Percentiles rank a stretch among this genome's conserved stretches.
These are phyloP conservation scores for Drosophila sordidapex DNA, from an alignment of 2,888 invertebrate genomes.

Conservation along the genomic window DNA sequence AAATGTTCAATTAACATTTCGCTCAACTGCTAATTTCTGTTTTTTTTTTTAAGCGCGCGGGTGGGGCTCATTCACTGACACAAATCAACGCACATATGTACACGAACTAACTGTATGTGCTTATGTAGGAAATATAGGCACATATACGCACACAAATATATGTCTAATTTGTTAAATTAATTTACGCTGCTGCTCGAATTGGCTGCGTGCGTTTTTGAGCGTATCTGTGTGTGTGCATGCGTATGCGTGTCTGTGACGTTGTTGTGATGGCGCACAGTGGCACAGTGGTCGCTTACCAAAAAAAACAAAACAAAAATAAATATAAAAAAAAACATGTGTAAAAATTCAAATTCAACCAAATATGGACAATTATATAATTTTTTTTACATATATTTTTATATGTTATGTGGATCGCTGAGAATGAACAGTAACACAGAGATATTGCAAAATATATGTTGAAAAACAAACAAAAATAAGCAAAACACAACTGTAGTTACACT, in stretches of 20 bases:
- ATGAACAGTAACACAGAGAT: background rate
- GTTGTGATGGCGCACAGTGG: slow-evolving; percentile 1
- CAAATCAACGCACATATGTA: slow-evolving; percentile 23
- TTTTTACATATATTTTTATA: background rate
- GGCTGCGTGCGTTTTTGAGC: slow-evolving; percentile 6
- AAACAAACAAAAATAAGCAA: background rate
- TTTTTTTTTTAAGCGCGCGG: slow-evolving; percentile 35
- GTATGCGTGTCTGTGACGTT: slow-evolving; percentile 33
- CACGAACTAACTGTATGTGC: background rate
- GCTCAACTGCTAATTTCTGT: slow-evolving; percentile 54
- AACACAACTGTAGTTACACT: background rate
- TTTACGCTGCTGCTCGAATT: slow-evolving; percentile 61
- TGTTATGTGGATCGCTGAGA: background rate
- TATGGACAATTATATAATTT: background rate
- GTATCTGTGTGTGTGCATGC: slow-evolving; percentile 4
- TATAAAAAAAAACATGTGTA: background rate
- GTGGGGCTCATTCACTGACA: slow-evolving; percentile 43
- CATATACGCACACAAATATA: slow-evolving; percentile 1
- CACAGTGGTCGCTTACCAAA: background rate
- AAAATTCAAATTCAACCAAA: background rate
- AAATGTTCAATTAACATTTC: slow-evolving; percentile 61
- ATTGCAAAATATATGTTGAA: background rate
- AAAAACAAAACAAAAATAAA: background rate
- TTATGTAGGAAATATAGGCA: slow-evolving; percentile 4
- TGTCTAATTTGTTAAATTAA: slow-evolving; percentile 74